phyloP scores from a whole-genome alignment of 2,113 vertebrate genomes.

The Bombycilla garrulus region DNA sequence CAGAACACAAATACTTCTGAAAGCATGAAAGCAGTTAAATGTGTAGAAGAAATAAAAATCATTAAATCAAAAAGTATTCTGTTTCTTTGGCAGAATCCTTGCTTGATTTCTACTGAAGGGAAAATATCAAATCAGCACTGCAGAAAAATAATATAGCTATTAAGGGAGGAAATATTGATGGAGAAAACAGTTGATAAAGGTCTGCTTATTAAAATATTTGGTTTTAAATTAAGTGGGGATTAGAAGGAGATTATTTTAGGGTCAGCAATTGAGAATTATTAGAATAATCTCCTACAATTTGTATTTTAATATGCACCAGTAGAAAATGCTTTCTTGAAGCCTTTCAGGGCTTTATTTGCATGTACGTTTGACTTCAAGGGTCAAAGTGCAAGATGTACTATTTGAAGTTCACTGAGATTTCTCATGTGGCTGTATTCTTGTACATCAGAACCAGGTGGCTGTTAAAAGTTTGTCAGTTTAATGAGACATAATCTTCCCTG shows the following conservation, averaged over 20 bases:
- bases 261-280: not conserved
- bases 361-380: not conserved
- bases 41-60: not conserved
- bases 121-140: not conserved
- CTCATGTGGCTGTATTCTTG: not conserved
- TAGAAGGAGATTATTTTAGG: constrained; percentile 13
- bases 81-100: not conserved
- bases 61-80: not conserved
- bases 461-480: not conserved
- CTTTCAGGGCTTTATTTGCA: not conserved
- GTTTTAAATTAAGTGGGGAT: not conserved
- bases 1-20: not conserved
- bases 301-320: not conserved
- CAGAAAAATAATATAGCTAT: not conserved
- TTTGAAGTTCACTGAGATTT: not conserved
- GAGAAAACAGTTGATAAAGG: not conserved
- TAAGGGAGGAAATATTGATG: not conserved
- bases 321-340: not conserved
- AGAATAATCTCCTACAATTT: not conserved
- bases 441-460: not conserved
- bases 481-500: not conserved
- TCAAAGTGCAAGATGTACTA: not conserved
- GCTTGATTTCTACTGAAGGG: not conserved
- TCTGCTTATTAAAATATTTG: not conserved
- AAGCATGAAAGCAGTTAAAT: not conserved